Conservation (phyloP, 1,140 invertebrate species). For the Centruroides vittatus region DNA sequence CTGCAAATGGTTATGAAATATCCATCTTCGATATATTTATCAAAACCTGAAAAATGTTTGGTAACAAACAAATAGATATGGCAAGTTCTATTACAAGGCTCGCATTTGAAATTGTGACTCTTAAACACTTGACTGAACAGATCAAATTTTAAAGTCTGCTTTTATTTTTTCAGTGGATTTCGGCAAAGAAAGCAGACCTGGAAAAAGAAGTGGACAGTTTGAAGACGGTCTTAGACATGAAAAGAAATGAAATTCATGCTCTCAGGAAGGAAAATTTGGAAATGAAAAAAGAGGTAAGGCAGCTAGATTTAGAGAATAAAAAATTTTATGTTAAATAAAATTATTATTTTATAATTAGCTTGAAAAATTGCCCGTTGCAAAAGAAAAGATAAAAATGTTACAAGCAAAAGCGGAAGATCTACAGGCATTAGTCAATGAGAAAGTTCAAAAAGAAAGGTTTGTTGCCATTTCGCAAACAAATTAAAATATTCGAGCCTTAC, state of each 20-base stretch:
- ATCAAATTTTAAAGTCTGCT: too few species aligned
- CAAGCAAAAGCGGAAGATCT: conserved; percentile 52
- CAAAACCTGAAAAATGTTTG: too few species aligned
- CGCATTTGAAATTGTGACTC: too few species aligned
- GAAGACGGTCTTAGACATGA: conserved; percentile 20
- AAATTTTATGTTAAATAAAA: background rate
- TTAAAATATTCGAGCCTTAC: background rate
- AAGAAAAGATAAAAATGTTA: conserved; percentile 33
- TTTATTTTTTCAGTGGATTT: conserved; percentile 9
- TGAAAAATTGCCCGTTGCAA: conserved; percentile 36
- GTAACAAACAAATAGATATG: too few species aligned
- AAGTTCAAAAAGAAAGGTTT: conserved; percentile 27
- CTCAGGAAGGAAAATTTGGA: conserved; percentile 14
- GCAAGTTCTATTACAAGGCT: too few species aligned
- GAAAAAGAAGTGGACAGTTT: conserved; percentile 20
- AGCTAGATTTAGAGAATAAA: background rate
- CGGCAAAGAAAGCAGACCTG: conserved; percentile 8
- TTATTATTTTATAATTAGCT: conserved; percentile 1
- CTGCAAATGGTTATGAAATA: too few species aligned
- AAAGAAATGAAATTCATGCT: conserved; percentile 15
- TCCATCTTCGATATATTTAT: too few species aligned
- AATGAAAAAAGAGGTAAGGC: conserved; percentile 11
- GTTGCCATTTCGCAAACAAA: background rate
- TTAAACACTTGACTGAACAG: too few species aligned
- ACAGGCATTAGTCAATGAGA: conserved; percentile 43